Evolutionary conservation across 2,888 invertebrate genomes (phyloP).

Genomic region (Yponomeuta sedellus): DNA sequence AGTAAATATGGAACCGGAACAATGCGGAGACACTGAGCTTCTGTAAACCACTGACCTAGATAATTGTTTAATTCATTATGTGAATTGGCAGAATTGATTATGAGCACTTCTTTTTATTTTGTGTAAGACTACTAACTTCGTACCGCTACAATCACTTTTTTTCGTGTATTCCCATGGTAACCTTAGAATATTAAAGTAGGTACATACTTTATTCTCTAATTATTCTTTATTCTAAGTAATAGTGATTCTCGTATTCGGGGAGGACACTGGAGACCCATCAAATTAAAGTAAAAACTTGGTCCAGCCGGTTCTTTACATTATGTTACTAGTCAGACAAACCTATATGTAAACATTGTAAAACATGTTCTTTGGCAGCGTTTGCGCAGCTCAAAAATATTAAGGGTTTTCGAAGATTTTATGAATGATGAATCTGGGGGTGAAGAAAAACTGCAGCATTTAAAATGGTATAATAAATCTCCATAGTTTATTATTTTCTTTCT

Average conservation of each 20-base stretch:
- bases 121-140: background rate
- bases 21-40: constrained; percentile 39
- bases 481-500: constrained; percentile 68
- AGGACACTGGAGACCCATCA: too few relatives aligned
- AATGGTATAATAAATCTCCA: constrained; percentile 74
- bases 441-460: constrained; percentile 46
- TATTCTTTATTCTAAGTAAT: too few relatives aligned
- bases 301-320: too few relatives aligned
- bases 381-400: background rate
- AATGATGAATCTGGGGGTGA: constrained; percentile 23
- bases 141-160: too few relatives aligned
- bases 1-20: constrained; percentile 57
- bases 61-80: constrained; percentile 13
- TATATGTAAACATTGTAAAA: too few relatives aligned
- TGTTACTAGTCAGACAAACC: too few relatives aligned
- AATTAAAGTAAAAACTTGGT: too few relatives aligned
- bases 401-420: background rate
- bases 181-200: too few relatives aligned
- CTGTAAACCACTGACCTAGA: constrained; percentile 24
- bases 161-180: too few relatives aligned
- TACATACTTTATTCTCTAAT: too few relatives aligned
- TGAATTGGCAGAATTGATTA: background rate
- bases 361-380: too few relatives aligned
- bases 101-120: background rate
- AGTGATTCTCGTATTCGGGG: too few relatives aligned